Evolutionary conservation across 2,113 vertebrate genomes (phyloP).

Genomic region (Coptodon bakossiorum): DNA sequence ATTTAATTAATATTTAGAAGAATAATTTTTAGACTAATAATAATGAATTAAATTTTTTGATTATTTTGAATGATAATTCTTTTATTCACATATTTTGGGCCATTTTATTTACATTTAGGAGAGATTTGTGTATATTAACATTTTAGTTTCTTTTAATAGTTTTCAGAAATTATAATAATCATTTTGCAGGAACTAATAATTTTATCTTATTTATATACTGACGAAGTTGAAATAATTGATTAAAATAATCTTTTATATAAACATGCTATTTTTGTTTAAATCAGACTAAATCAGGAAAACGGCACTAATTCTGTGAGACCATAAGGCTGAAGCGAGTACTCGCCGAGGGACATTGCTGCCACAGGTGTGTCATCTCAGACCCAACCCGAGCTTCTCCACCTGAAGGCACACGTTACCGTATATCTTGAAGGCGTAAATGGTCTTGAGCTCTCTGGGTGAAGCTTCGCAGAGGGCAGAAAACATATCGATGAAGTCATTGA

Average conservation of each 20-base stretch:
- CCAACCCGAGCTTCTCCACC: background rate
- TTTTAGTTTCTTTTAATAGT: background rate
- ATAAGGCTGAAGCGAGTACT: background rate
- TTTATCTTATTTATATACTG: background rate
- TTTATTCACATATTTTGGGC: background rate
- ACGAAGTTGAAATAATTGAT: background rate
- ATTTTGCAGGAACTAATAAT: background rate
- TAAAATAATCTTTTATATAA: background rate
- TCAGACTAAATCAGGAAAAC: background rate
- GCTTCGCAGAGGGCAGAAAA: constrained; percentile 94
- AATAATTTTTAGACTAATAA: background rate
- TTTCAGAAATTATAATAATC: background rate
- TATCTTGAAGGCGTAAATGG: constrained; percentile 95
- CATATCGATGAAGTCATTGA: constrained; percentile 98
- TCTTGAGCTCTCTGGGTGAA: constrained; percentile 93
- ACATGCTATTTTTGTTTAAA: background rate
- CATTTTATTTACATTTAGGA: background rate
- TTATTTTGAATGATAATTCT: background rate
- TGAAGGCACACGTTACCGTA: constrained; percentile 65
- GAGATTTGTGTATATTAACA: background rate
- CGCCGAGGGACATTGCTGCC: background rate
- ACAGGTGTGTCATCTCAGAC: background rate
- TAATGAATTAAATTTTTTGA: rapidly evolving
- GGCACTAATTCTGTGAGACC: background rate
- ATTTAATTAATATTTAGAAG: background rate